A percentile compares a stretch with the other conserved stretches of the same genome.
These are phyloP conservation scores for Pangasius krempfi DNA, from an alignment of 2,797 vertebrate genomes.

Conservation along the genomic window DNA sequence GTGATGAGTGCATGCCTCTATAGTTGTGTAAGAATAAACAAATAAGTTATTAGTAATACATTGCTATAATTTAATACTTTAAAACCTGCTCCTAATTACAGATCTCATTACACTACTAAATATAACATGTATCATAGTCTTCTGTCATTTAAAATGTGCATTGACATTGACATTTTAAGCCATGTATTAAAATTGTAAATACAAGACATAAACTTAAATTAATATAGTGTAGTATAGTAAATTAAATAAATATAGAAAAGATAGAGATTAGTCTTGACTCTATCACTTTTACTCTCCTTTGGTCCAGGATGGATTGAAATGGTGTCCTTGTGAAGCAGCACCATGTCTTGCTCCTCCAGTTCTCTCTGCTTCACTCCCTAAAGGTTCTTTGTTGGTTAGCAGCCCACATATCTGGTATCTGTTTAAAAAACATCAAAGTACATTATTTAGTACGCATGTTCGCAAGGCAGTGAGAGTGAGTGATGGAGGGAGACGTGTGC, in stretches of 20 bases:
- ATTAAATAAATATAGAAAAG: neutral
- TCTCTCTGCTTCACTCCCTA: slow-evolving; percentile 37
- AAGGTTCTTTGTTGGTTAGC: slow-evolving; percentile 54
- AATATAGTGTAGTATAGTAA: neutral
- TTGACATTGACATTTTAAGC: neutral
- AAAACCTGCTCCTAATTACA: neutral
- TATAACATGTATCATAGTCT: too few relatives aligned
- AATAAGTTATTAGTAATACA: neutral
- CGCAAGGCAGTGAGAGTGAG: slow-evolving; percentile 38
- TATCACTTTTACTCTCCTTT: neutral
- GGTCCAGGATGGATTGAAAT: slow-evolving; percentile 31
- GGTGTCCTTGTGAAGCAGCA: slow-evolving; percentile 36
- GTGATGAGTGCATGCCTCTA: neutral
- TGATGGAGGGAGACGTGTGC: slow-evolving; percentile 37
- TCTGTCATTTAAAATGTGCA: neutral
- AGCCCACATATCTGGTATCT: slow-evolving; percentile 57
- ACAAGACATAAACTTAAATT: neutral
- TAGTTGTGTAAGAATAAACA: too few relatives aligned
- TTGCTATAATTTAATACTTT: neutral
- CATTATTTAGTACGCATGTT: slow-evolving; percentile 58
- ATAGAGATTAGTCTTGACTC: too few relatives aligned
- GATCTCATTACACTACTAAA: neutral
- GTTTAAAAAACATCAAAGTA: slow-evolving; percentile 63
- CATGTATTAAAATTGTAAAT: neutral
- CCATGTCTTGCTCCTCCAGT: slow-evolving; percentile 31